Percentiles rank a stretch among this genome's conserved stretches.
Evolutionary conservation across 2,797 vertebrate genomes (phyloP).

Genomic region (Manis crassicaudata): DNA sequence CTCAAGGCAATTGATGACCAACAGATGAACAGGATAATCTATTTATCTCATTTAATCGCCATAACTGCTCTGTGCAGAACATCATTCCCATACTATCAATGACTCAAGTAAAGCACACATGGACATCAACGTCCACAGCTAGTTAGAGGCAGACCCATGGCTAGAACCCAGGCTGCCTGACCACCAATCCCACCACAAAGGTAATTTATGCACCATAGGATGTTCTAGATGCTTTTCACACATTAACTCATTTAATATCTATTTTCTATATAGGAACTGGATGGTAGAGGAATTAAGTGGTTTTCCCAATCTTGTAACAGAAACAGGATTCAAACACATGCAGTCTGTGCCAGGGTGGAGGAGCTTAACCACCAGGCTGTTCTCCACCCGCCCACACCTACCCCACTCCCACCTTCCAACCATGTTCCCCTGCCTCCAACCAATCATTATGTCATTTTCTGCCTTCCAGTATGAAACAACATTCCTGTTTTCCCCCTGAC

Average conservation of each 20-base stretch:
- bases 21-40: not conserved
- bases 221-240: not conserved
- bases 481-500: not conserved
- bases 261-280: not conserved
- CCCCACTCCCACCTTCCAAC: not conserved
- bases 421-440: not conserved
- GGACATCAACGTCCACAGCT: not conserved
- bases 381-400: too few species aligned
- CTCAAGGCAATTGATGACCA: not conserved
- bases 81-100: not conserved
- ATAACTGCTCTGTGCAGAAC: not conserved
- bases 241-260: not conserved
- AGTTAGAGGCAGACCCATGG: not conserved
- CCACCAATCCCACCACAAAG: not conserved
- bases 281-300: not conserved
- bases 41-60: not conserved
- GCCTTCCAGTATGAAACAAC: not conserved
- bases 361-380: not conserved
- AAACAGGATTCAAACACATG: not conserved
- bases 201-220: not conserved
- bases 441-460: not conserved
- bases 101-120: not conserved
- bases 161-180: not conserved
- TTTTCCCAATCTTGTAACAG: not conserved
- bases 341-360: accelerated